Evolutionary conservation across 1,140 invertebrate species (phyloP).

Genomic region (Bursaphelenchus mucronatus): DNA sequence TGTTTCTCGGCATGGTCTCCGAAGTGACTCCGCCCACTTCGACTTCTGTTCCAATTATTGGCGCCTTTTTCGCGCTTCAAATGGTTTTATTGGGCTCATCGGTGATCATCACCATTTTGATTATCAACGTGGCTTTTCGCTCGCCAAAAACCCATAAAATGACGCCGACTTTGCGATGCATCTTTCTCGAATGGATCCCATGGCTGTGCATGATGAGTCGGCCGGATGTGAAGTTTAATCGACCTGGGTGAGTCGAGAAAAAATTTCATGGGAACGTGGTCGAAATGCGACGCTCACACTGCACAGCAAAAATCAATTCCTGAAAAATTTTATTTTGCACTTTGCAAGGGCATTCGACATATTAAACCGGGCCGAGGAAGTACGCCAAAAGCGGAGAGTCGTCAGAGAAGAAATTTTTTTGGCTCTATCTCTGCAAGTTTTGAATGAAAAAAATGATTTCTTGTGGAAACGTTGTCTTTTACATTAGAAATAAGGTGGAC

Average conservation of each 20-base stretch:
- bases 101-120: conserved; percentile 50
- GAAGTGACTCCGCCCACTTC: conserved; percentile 83
- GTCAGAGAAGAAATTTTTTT: no score
- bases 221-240: conserved; percentile 82
- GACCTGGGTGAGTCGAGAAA: conserved; percentile 50
- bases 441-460: no score
- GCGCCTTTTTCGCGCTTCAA: conserved; percentile 56
- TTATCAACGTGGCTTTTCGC: conserved; percentile 55
- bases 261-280: no score
- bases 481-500: no score
- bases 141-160: conserved; percentile 55
- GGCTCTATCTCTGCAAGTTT: no score
- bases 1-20: conserved; percentile 84
- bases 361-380: no score
- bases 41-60: conserved; percentile 78
- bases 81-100: conserved; percentile 58
- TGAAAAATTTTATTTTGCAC: no score
- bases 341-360: no score
- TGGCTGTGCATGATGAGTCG: conserved; percentile 87
- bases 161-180: conserved; percentile 73
- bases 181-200: conserved; percentile 91
- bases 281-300: no score
- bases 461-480: no score
- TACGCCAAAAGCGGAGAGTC: no score
- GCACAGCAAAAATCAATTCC: no score